Evolutionary conservation across 2,888 invertebrate species (phyloP).

Genomic region (Agrenia bidenticulata): DNA sequence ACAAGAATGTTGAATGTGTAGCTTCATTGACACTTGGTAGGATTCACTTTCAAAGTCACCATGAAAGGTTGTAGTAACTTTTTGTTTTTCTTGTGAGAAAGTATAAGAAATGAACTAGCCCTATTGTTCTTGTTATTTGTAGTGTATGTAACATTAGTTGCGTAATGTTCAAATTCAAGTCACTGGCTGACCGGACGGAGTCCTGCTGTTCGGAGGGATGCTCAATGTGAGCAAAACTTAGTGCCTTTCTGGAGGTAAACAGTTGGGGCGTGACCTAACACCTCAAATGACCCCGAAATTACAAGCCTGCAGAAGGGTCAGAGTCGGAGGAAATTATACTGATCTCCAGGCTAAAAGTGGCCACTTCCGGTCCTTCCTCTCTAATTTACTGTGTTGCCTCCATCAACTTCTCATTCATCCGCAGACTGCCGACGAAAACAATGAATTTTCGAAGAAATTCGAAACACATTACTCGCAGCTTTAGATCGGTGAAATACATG

Average conservation of each 20-base stretch:
- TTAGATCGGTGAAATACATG: too few relatives aligned
- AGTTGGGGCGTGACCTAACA: constrained; percentile 52
- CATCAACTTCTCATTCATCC: constrained; percentile 11
- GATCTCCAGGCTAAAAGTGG: constrained; percentile 44
- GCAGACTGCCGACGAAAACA: constrained; percentile 10
- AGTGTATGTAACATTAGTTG: background rate
- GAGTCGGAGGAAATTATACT: constrained; percentile 42
- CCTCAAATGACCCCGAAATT: constrained; percentile 52
- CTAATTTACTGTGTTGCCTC: constrained; percentile 42
- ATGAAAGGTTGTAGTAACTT: background rate
- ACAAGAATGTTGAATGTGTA: too few relatives aligned
- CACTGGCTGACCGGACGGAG: constrained; percentile 11
- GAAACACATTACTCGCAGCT: background rate
- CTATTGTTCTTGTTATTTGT: background rate
- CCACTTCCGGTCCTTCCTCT: constrained; percentile 51
- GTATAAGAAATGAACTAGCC: background rate
- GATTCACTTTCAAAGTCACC: background rate
- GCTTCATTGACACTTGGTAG: constrained; percentile 2
- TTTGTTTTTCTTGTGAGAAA: background rate
- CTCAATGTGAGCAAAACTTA: background rate
- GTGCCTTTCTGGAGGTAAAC: constrained; percentile 3
- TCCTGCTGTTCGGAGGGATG: constrained; percentile 7
- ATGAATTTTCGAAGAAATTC: background rate
- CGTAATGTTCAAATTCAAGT: background rate
- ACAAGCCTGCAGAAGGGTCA: constrained; percentile 26